Conservation (phyloP, 2,113 vertebrate species). For the Oceanodroma tethys region DNA sequence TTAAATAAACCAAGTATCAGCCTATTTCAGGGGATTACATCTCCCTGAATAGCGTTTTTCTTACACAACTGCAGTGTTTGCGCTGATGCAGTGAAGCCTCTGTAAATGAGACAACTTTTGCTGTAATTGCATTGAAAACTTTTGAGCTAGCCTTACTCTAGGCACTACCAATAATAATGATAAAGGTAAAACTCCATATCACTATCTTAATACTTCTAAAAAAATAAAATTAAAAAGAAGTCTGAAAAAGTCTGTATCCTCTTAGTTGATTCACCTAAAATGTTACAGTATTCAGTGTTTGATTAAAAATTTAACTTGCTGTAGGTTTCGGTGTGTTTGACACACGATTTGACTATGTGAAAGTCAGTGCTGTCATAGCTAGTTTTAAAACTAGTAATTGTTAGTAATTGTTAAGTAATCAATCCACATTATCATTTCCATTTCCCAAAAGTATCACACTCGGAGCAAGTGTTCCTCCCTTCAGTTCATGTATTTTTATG, state of each 20-base stretch:
- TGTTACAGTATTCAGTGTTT: neutral
- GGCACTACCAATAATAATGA: neutral
- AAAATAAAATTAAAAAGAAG: neutral
- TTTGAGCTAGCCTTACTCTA: neutral
- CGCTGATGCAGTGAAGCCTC: neutral
- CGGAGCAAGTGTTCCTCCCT: fast-evolving
- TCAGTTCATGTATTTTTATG: neutral
- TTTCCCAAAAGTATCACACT: neutral
- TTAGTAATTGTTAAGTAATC: neutral
- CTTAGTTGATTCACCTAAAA: neutral
- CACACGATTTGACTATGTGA: neutral
- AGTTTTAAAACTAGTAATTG: neutral
- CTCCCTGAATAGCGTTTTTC: neutral
- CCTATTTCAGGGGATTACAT: neutral
- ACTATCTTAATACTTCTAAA: neutral
- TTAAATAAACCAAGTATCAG: neutral
- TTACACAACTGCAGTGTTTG: neutral
- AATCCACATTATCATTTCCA: neutral
- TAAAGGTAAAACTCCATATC: neutral
- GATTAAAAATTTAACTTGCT: neutral
- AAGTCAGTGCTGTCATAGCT: neutral
- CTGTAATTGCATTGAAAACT: neutral
- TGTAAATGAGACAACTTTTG: neutral
- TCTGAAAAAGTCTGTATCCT: neutral
- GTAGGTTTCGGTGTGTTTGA: neutral